These are phyloP conservation scores for Atta cephalotes DNA, from an alignment of 1,140 invertebrate genomes.

Conservation along the genomic window DNA sequence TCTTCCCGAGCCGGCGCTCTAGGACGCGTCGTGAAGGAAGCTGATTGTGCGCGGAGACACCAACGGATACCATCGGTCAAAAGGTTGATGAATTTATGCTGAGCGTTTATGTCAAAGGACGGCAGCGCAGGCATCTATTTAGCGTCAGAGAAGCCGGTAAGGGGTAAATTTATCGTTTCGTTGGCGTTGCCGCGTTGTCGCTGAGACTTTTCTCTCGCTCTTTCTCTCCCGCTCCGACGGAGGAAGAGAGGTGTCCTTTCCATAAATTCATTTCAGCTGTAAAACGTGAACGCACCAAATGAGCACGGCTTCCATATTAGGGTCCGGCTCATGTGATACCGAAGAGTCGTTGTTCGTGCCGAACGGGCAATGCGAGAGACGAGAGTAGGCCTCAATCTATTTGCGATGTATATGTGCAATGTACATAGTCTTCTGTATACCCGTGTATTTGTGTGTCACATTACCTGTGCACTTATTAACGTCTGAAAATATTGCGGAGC, in stretches of 20 bases:
- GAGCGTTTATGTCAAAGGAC: slow-evolving; percentile 82
- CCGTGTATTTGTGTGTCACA: not conserved
- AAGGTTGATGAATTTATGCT: slow-evolving; percentile 81
- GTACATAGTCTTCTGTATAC: not conserved
- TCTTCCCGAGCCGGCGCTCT: not conserved
- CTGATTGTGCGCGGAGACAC: slow-evolving; percentile 47
- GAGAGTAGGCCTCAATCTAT: slow-evolving; percentile 65
- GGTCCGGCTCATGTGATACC: slow-evolving; percentile 51
- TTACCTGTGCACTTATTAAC: slow-evolving; percentile 46
- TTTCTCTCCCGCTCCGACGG: slow-evolving; percentile 60
- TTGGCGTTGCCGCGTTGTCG: slow-evolving; percentile 67
- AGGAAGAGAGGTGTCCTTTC: slow-evolving; percentile 73
- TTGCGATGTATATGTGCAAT: slow-evolving; percentile 32
- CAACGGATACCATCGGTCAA: slow-evolving; percentile 69
- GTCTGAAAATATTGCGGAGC: slow-evolving; percentile 45
- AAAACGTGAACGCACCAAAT: slow-evolving; percentile 81
- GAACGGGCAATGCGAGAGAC: slow-evolving; percentile 41
- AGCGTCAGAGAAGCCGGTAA: slow-evolving; percentile 78
- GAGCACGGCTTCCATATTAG: slow-evolving; percentile 81
- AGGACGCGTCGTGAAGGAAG: not conserved
- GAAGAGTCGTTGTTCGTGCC: slow-evolving; percentile 58
- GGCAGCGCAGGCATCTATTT: slow-evolving; percentile 81
- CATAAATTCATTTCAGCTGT: slow-evolving; percentile 84
- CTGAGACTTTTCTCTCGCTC: slow-evolving; percentile 63
- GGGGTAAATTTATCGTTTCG: slow-evolving; percentile 84